These are phyloP conservation scores for Sterna hirundo DNA, from an alignment of 2,113 vertebrate species.

Conservation along the genomic window DNA sequence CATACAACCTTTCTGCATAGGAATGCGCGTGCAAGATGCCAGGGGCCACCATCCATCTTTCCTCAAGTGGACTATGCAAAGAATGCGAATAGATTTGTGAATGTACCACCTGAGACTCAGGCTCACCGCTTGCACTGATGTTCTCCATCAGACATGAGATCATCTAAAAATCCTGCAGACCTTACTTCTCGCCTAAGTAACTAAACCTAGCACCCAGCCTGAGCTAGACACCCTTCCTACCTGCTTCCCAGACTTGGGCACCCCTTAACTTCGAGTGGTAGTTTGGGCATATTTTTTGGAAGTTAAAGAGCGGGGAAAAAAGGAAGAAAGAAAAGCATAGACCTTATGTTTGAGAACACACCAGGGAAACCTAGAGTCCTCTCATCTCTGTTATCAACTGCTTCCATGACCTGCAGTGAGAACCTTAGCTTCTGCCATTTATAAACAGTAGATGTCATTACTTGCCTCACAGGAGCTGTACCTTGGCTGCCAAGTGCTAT, in stretches of 20 bases:
- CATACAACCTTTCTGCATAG: neutral
- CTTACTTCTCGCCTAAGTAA: neutral
- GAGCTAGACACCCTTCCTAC: neutral
- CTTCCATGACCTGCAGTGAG: neutral
- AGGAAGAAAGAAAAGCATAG: neutral
- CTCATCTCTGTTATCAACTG: neutral
- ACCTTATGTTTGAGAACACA: neutral
- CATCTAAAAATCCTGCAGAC: neutral
- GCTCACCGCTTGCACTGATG: neutral
- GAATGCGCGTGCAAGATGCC: fast-evolving
- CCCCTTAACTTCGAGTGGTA: neutral
- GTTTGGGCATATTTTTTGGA: neutral
- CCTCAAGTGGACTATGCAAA: neutral
- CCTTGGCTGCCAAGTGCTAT: neutral
- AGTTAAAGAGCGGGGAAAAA: neutral
- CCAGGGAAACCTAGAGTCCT: neutral
- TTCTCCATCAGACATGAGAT: fast-evolving
- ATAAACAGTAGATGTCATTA: neutral
- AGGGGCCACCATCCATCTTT: neutral
- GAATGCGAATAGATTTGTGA: neutral
- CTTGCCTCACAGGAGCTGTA: neutral
- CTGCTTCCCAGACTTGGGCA: neutral
- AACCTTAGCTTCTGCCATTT: neutral
- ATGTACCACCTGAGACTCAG: neutral
- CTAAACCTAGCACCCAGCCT: neutral